phyloP scores from a whole-genome alignment of 1,140 invertebrate species.

The Pinna nobilis region DNA sequence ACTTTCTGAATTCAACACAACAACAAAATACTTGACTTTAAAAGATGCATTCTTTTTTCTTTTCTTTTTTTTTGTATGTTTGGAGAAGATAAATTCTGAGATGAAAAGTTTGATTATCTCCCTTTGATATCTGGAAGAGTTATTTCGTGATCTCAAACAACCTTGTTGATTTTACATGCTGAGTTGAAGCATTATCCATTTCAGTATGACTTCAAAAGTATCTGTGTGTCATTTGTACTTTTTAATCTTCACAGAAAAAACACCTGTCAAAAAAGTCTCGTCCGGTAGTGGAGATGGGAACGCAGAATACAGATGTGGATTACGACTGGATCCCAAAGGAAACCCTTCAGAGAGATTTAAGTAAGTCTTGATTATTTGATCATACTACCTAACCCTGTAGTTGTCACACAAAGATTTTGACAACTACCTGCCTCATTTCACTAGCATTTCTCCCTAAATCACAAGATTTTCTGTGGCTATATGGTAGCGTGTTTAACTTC shows the following conservation, averaged over 20 bases:
- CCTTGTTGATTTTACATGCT: neutral
- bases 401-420: neutral
- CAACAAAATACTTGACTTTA: too few relatives aligned
- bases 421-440: neutral
- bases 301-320: constrained; percentile 88
- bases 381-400: neutral
- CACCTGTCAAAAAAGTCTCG: constrained; percentile 76
- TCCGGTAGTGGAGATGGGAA: constrained; percentile 85
- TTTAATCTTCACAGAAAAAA: constrained; percentile 60
- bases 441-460: too few relatives aligned
- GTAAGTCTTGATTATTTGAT: constrained; percentile 45
- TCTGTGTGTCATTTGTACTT: neutral
- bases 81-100: too few relatives aligned
- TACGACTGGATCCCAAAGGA: constrained; percentile 98
- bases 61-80: too few relatives aligned
- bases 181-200: neutral
- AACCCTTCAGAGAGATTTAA: constrained; percentile 72
- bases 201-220: neutral
- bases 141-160: neutral
- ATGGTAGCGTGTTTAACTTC: too few relatives aligned
- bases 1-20: too few relatives aligned
- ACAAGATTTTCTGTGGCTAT: too few relatives aligned
- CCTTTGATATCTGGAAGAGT: neutral
- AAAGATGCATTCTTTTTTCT: too few relatives aligned
- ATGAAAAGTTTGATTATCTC: too few relatives aligned